Percentiles rank a stretch among this genome's conserved stretches.
Evolutionary conservation across 1,140 invertebrate species (phyloP).

Genomic region (Leptopilina boulardi): DNA sequence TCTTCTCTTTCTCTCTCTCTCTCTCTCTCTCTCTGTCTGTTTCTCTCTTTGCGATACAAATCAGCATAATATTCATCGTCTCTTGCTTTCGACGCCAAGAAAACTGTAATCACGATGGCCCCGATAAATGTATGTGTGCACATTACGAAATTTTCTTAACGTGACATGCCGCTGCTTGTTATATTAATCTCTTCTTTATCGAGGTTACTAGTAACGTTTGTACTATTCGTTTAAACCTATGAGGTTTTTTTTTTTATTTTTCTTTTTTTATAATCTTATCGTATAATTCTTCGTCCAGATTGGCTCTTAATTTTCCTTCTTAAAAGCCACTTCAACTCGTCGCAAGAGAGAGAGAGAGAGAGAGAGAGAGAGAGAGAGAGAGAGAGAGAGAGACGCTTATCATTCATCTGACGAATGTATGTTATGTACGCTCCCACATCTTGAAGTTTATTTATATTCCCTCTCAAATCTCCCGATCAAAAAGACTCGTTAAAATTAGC

Average conservation of each 20-base stretch:
- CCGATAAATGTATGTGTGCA: neutral
- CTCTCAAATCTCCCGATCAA: neutral
- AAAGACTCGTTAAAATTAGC: neutral
- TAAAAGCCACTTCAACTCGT: constrained; percentile 30
- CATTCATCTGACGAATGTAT: constrained; percentile 25
- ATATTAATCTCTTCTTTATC: constrained; percentile 27
- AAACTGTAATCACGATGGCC: constrained; percentile 20
- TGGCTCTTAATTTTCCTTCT: constrained; percentile 17
- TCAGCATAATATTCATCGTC: constrained; percentile 9
- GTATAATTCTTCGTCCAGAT: constrained; percentile 14
- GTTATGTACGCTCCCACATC: neutral
- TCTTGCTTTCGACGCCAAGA: constrained; percentile 14
- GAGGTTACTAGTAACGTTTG: constrained; percentile 11
- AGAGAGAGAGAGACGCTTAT: constrained; percentile 26
- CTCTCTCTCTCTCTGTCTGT: too few relatives aligned
- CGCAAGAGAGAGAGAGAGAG: too few relatives aligned
- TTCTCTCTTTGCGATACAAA: constrained; percentile 1
- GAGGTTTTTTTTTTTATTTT: neutral
- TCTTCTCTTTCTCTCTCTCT: neutral
- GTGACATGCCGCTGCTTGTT: constrained; percentile 31
- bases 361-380: too few relatives aligned
- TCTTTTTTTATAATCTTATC: constrained; percentile 12
- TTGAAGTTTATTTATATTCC: neutral
- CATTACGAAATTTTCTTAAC: constrained; percentile 24
- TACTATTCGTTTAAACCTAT: constrained; percentile 4